Base-by-base conservation (phyloP, 2,797 vertebrate species). In the Enteromius trimaculatus region DNA sequence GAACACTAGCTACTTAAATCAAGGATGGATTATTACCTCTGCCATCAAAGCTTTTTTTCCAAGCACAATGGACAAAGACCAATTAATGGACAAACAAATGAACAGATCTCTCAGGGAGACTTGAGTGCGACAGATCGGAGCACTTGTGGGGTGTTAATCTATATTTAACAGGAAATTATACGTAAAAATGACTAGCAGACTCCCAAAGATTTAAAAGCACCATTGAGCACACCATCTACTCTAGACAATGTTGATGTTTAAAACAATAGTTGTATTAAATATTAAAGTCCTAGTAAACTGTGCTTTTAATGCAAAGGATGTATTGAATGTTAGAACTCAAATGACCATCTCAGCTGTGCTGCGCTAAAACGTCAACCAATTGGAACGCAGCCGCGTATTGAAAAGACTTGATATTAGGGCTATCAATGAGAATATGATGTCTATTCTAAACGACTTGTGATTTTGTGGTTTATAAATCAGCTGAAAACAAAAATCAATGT, bases 301-400 rank as follows among this genome's bases (percentile, higher is more conserved):
- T 29, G 47, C 26, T 81, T 86, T 80, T 71, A 87, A 72, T 84
- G 64, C 47, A 74, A 71, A 70, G 17, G 26, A 74, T 62, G 79
- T 79, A 42, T 14, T 85, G 44, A 80, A 77, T 74, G 66, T 44
- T 80, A 16, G 10, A 69, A 26, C 7, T 51, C 62, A 3, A 31
- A 17, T 65, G 16, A 19, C 55, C 55, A 23, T 31, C 16, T 31
- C 62, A 29, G 13, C 13, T 62, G 60, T 26, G 58, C 26, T 62
- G n/a, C 6, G 23, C 23, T 26, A 26, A 60, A 60, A 10, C 16
- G 16, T 39, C 34, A 77, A 62, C 21, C 9, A 31, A 29, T 26
- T 29, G n/a, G 9, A 47, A 70, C 49, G 42, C 26, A 68, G n/a
- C 39, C 9, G 9, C 8, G 51, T 68, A 16, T 31, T 37, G 17